Percentiles rank a stretch among this genome's conserved stretches.
Evolutionary conservation across 2,888 invertebrate species (phyloP).

Genomic region (Steinernema carpocapsae): DNA sequence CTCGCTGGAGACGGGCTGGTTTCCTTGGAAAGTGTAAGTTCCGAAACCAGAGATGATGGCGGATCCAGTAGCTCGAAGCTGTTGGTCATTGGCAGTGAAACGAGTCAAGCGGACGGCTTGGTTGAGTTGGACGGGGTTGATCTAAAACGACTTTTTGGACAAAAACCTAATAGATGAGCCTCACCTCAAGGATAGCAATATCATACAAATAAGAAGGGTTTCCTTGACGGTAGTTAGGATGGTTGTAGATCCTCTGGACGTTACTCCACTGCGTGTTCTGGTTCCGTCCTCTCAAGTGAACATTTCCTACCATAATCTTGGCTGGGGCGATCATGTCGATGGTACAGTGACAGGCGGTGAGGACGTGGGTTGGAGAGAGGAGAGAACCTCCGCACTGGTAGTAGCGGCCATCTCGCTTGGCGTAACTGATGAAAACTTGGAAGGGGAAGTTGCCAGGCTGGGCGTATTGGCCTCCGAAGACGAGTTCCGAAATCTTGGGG

Average conservation of each 20-base stretch:
- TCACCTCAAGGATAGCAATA: conserved; percentile 20
- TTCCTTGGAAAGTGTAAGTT: conserved; percentile 15
- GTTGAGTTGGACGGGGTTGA: not conserved
- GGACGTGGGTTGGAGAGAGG: conserved; percentile 8
- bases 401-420: not conserved
- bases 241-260: not conserved
- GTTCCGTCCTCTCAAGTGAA: not conserved
- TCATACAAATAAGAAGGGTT: conserved; percentile 6
- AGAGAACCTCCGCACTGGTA: conserved; percentile 28
- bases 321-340: conserved; percentile 4
- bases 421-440: conserved; percentile 15
- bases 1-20: conserved; percentile 9
- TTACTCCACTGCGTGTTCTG: conserved; percentile 7
- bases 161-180: not conserved
- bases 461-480: conserved; percentile 19
- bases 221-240: conserved; percentile 13
- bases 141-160: not conserved
- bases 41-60: conserved; percentile 20
- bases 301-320: not conserved
- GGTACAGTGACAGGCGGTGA: conserved; percentile 17
- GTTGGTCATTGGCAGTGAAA: not conserved
- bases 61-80: not conserved
- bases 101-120: not conserved
- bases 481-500: not conserved
- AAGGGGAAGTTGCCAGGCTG: conserved; percentile 27